A percentile compares a stretch with the other conserved stretches of the same genome.
Conservation (phyloP, 2,888 invertebrate species). For the Augiades crinisus region DNA sequence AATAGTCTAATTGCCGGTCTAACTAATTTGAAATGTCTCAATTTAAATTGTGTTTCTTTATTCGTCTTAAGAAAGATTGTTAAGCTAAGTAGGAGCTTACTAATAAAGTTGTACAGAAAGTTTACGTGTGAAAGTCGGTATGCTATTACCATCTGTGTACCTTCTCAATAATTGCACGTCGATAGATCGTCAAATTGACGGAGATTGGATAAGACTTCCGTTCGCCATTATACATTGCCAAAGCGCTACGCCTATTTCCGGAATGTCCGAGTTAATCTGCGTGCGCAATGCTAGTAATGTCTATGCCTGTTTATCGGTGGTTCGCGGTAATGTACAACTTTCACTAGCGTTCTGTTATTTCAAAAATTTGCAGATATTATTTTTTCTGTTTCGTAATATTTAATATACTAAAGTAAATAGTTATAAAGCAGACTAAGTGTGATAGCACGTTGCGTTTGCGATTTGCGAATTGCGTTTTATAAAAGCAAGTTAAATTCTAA, state of each 20-base stretch:
- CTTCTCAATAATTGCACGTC: not conserved
- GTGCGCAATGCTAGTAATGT: not conserved
- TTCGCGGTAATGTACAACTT: not conserved
- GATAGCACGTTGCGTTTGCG: no score
- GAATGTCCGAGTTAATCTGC: not conserved
- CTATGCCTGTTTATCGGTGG: not conserved
- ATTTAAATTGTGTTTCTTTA: no score
- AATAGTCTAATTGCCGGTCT: no score
- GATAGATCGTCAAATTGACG: not conserved
- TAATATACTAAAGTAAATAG: no score
- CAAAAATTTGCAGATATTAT: not conserved
- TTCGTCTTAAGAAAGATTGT: no score
- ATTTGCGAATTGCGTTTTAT: no score
- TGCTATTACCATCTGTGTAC: not conserved
- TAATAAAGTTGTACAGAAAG: no score
- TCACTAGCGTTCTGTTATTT: not conserved
- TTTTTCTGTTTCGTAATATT: not conserved
- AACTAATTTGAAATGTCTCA: no score
- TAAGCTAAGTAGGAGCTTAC: no score
- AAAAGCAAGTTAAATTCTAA: no score
- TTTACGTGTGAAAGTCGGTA: no score
- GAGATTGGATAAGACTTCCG: conserved; percentile 2
- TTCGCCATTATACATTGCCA: not conserved
- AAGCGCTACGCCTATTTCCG: conserved; percentile 8
- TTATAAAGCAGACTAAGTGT: no score